phyloP scores from a whole-genome alignment of 2,113 vertebrate genomes.

The Nerophis ophidion region DNA sequence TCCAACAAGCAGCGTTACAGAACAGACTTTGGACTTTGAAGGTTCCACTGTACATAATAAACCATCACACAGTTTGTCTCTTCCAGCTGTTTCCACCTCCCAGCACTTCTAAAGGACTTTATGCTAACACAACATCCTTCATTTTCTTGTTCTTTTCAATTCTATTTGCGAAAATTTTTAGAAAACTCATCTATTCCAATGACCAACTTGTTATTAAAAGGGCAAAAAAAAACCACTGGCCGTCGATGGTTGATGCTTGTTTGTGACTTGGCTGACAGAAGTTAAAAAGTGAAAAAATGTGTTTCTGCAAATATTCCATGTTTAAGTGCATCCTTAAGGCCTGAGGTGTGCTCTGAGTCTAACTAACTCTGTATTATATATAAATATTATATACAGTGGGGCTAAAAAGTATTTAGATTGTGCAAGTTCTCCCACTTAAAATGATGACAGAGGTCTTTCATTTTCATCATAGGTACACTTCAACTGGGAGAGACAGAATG shows the following conservation, averaged over 20 bases:
- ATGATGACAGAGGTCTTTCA: too few relatives aligned
- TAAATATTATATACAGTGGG: too few relatives aligned
- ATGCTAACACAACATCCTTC: slow-evolving; percentile 20
- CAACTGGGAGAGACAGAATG: too few relatives aligned
- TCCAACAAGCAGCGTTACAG: too few relatives aligned
- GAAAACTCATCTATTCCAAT: slow-evolving; percentile 54
- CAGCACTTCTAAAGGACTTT: slow-evolving; percentile 7
- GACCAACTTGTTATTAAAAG: slow-evolving; percentile 26
- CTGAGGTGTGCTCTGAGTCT: slow-evolving; percentile 65
- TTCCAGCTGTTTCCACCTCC: neutral
- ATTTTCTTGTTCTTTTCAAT: slow-evolving; percentile 27
- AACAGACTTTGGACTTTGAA: too few relatives aligned
- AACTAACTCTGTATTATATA: slow-evolving; percentile 1
- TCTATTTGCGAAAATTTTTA: slow-evolving; percentile 25
- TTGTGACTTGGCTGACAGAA: too few relatives aligned
- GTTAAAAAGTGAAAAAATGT: neutral
- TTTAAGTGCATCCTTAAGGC: slow-evolving; percentile 69
- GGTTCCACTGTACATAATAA: too few relatives aligned
- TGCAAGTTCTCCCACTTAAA: too few relatives aligned
- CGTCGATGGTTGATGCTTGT: neutral
- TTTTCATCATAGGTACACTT: too few relatives aligned
- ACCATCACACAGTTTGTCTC: slow-evolving; percentile 1
- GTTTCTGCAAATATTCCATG: slow-evolving; percentile 27
- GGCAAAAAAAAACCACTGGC: slow-evolving; percentile 22
- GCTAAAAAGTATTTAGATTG: too few relatives aligned